Conservation (phyloP, 1,140 invertebrate genomes). For the Drosophila oshimai region DNA sequence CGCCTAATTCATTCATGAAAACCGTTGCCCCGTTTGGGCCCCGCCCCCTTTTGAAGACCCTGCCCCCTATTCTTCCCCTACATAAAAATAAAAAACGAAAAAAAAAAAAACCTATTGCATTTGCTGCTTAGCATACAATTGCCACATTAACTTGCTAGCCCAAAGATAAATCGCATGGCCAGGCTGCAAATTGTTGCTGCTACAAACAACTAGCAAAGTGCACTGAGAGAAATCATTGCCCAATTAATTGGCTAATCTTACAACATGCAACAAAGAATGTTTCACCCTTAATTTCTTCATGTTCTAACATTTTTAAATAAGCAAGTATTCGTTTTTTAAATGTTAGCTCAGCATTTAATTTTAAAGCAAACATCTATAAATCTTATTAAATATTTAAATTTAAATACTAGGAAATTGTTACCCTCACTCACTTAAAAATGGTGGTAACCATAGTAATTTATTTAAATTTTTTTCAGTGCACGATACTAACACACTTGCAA, state of each 20-base stretch:
- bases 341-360: too few species aligned
- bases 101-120: constrained; percentile 13
- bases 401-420: too few species aligned
- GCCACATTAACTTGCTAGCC: constrained; percentile 78
- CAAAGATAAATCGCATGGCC: constrained; percentile 73
- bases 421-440: too few species aligned
- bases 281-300: too few species aligned
- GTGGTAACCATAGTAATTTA: too few species aligned
- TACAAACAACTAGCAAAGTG: constrained; percentile 2
- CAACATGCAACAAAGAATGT: too few species aligned
- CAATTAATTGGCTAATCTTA: too few species aligned
- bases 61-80: too few species aligned
- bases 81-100: not conserved
- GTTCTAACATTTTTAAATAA: too few species aligned
- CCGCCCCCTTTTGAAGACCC: constrained; percentile 8
- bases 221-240: not conserved
- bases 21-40: constrained; percentile 55
- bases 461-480: not conserved
- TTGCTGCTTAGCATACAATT: constrained; percentile 79
- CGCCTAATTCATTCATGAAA: constrained; percentile 78
- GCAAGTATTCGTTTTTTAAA: too few species aligned
- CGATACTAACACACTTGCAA: not conserved
- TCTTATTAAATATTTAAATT: too few species aligned
- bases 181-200: constrained; percentile 50
- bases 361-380: too few species aligned